A percentile compares a stretch with the other conserved stretches of the same genome.
These are phyloP conservation scores for Dicerorhinus sumatrensis DNA, from an alignment of 2,113 vertebrate genomes.

Conservation along the genomic window DNA sequence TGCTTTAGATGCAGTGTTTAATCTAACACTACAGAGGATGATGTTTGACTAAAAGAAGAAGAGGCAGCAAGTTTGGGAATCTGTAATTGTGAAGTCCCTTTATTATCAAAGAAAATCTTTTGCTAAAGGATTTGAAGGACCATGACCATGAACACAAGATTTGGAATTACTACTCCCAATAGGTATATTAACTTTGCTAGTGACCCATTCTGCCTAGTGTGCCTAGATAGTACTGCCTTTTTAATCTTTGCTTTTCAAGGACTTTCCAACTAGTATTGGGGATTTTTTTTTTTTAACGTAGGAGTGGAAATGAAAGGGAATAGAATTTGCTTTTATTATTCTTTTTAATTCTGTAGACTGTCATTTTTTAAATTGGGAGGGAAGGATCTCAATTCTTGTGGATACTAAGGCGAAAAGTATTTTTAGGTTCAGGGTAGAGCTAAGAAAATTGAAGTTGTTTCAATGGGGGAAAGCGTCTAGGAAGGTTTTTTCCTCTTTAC, in stretches of 20 bases:
- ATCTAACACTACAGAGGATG: not conserved
- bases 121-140: conserved; percentile 25
- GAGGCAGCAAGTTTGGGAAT: not conserved
- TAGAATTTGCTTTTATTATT: conserved; percentile 48
- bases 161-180: not conserved
- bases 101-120: not conserved
- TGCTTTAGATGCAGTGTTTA: not conserved
- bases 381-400: not conserved
- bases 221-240: not conserved
- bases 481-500: not conserved
- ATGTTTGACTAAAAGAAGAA: not conserved
- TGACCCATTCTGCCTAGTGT: not conserved
- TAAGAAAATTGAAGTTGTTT: not conserved
- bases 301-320: conserved; percentile 23
- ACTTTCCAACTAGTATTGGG: not conserved
- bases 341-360: conserved; percentile 2
- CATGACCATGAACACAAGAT: not conserved
- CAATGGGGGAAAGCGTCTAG: not conserved
- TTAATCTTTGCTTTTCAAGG: not conserved
- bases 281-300: not conserved
- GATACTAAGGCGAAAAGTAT: not conserved
- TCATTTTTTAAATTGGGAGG: not conserved
- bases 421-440: not conserved
- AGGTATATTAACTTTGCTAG: not conserved
- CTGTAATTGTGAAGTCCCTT: not conserved